Evolutionary conservation across 1,140 invertebrate species (phyloP).

Genomic region (Octopus bimaculoides): DNA sequence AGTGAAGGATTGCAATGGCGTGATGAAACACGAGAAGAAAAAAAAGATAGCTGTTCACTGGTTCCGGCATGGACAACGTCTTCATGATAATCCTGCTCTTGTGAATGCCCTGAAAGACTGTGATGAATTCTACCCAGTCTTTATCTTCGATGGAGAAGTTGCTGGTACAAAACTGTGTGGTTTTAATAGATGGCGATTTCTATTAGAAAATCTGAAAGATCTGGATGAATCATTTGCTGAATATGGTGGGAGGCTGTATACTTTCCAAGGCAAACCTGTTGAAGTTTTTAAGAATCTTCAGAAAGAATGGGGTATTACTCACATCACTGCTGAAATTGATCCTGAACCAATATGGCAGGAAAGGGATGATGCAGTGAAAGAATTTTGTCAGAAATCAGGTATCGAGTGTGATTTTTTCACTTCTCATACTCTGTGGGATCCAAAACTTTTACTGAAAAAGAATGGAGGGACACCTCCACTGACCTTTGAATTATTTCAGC

Average conservation of each 20-base stretch:
- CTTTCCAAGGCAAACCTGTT: slow-evolving; percentile 61
- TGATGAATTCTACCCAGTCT: slow-evolving; percentile 63
- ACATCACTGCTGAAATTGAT: slow-evolving; percentile 67
- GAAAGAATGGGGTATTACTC: slow-evolving; percentile 51
- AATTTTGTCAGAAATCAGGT: slow-evolving; percentile 61
- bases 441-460: slow-evolving; percentile 41
- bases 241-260: slow-evolving; percentile 45
- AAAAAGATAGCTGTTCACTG: slow-evolving; percentile 60
- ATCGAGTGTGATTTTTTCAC: slow-evolving; percentile 60
- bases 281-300: slow-evolving; percentile 60
- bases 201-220: slow-evolving; percentile 46
- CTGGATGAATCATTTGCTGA: slow-evolving; percentile 39
- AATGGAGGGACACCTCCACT: slow-evolving; percentile 49
- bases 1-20: neutral
- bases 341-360: slow-evolving; percentile 71
- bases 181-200: slow-evolving; percentile 67
- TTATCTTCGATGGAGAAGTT: slow-evolving; percentile 73
- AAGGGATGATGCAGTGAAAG: slow-evolving; percentile 65
- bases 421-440: slow-evolving; percentile 54
- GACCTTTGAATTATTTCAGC: slow-evolving; percentile 46
- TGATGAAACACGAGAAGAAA: slow-evolving; percentile 12
- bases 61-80: slow-evolving; percentile 72
- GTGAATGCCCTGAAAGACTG: slow-evolving; percentile 61
- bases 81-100: slow-evolving; percentile 75
- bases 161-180: slow-evolving; percentile 67